A percentile compares a stretch with the other conserved stretches of the same genome.
These are phyloP conservation scores for Augiades crinisus DNA, from an alignment of 2,888 invertebrate genomes.

Conservation along the genomic window DNA sequence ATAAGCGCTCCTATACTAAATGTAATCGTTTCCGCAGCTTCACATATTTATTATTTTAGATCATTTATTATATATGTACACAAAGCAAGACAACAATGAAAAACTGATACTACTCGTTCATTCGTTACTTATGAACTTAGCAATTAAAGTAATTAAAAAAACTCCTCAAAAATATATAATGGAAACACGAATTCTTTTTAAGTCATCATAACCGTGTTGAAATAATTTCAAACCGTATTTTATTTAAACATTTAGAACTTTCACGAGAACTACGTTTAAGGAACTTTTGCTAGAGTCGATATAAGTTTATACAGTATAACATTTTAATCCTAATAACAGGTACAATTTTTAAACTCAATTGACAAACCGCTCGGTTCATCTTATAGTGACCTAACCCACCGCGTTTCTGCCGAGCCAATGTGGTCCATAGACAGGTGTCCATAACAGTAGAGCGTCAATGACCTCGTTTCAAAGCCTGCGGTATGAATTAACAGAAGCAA, in stretches of 20 bases:
- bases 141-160: not conserved
- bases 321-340: slow-evolving; percentile 36
- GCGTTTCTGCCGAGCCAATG: slow-evolving; percentile 5
- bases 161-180: slow-evolving; percentile 3
- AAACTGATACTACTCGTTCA: slow-evolving; percentile 2
- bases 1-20: slow-evolving; percentile 8
- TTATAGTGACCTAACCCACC: not conserved
- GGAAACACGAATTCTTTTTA: slow-evolving; percentile 3
- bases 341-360: slow-evolving; percentile 38
- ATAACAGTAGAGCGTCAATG: not conserved
- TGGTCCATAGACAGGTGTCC: not conserved
- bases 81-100: slow-evolving; percentile 1
- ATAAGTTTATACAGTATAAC: slow-evolving; percentile 31
- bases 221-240: slow-evolving; percentile 12
- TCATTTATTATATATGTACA: slow-evolving; percentile 7
- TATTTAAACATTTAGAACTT: slow-evolving; percentile 38
- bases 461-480: slow-evolving; percentile 10
- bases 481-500: slow-evolving; percentile 9
- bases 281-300: slow-evolving; percentile 53
- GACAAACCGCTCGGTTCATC: slow-evolving; percentile 17
- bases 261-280: slow-evolving; percentile 60
- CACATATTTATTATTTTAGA: slow-evolving; percentile 29
- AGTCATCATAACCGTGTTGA: slow-evolving; percentile 8
- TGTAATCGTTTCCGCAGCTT: slow-evolving; percentile 33
- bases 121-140: slow-evolving; percentile 4